These are phyloP conservation scores for Acronicta psi DNA, from an alignment of 2,888 invertebrate genomes.

Conservation along the genomic window DNA sequence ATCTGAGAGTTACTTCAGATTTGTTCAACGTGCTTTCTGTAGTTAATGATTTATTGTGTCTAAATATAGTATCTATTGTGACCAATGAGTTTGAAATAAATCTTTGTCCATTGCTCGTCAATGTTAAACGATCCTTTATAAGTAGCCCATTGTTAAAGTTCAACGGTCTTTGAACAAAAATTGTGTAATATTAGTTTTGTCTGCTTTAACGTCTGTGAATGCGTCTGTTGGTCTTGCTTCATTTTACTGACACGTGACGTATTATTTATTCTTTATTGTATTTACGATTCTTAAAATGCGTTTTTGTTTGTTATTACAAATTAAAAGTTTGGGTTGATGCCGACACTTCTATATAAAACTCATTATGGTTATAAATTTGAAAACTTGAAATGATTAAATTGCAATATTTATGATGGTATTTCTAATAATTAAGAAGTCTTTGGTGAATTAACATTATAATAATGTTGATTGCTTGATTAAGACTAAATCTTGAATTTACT, in stretches of 20 bases:
- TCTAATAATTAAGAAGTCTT: too few relatives aligned
- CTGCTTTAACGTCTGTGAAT: constrained; percentile 13
- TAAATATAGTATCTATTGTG: constrained; percentile 41
- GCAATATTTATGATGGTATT: too few relatives aligned
- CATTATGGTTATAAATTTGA: too few relatives aligned
- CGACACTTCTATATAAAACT: too few relatives aligned
- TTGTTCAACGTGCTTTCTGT: constrained; percentile 19
- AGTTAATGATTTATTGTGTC: constrained; percentile 41
- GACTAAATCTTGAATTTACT: not conserved
- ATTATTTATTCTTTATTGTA: not conserved
- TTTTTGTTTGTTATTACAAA: too few relatives aligned
- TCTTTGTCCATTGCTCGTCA: constrained; percentile 39
- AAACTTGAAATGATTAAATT: too few relatives aligned
- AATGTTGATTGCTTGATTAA: too few relatives aligned
- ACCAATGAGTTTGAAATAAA: constrained; percentile 41
- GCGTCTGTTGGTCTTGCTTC: constrained; percentile 16
- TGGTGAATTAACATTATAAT: too few relatives aligned
- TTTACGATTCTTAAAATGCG: too few relatives aligned
- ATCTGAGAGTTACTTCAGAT: constrained; percentile 13
- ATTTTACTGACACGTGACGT: not conserved
- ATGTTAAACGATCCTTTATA: constrained; percentile 43
- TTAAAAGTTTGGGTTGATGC: too few relatives aligned
- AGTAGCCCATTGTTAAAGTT: constrained; percentile 53
- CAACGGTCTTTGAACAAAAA: constrained; percentile 53
- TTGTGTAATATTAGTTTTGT: constrained; percentile 20